Evolutionary conservation across 2,888 invertebrate genomes (phyloP).

Genomic region (Macrosoma leucophasiata): DNA sequence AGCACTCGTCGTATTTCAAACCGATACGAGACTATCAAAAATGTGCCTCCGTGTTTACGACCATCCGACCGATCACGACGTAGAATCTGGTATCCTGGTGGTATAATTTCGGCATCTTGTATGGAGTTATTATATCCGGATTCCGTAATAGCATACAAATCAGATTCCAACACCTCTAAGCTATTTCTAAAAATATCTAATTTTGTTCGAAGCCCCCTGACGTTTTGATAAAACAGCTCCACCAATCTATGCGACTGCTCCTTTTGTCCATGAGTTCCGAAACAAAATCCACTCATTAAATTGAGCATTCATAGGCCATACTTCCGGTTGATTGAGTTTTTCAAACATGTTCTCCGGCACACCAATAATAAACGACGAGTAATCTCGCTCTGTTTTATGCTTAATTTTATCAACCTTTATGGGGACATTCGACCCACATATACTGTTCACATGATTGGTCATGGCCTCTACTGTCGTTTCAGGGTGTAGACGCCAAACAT

Average conservation of each 20-base stretch:
- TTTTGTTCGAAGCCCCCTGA: constrained; percentile 8
- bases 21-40: constrained; percentile 1
- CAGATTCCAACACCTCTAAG: constrained; percentile 3
- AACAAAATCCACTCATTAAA: constrained; percentile 24
- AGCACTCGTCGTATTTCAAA: constrained; percentile 2
- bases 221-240: constrained; percentile 3
- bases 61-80: constrained; percentile 19
- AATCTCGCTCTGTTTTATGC: constrained; percentile 27
- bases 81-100: constrained; percentile 15
- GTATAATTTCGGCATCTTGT: constrained; percentile 20
- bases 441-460: constrained; percentile 1
- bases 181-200: constrained; percentile 6
- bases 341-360: constrained; percentile 23
- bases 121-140: constrained; percentile 16
- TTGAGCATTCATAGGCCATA: constrained; percentile 23
- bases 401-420: constrained; percentile 21
- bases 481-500: constrained; percentile 8
- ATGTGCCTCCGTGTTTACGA: constrained; percentile 5
- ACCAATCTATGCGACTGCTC: constrained; percentile 2
- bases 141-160: constrained; percentile 1
- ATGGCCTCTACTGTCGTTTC: constrained; percentile 1
- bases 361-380: constrained; percentile 25
- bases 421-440: constrained; percentile 1
- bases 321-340: constrained; percentile 19
- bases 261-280: not conserved